These are phyloP conservation scores for Zaprionus camerounensis DNA, from an alignment of 1,140 invertebrate species.

Conservation along the genomic window DNA sequence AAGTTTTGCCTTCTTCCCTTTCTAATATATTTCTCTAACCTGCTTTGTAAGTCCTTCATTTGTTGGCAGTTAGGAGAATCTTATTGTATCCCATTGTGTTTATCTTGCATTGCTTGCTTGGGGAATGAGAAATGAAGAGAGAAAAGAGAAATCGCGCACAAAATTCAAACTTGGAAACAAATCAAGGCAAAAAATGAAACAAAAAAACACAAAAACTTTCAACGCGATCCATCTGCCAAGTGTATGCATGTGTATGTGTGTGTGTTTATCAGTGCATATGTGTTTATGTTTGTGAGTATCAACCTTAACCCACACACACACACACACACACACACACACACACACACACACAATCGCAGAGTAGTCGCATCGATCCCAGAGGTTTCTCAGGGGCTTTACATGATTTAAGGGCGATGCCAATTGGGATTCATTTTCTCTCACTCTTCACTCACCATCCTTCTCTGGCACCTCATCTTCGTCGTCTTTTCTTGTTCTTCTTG, in stretches of 20 bases:
- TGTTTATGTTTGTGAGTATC: not conserved
- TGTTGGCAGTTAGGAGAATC: not conserved
- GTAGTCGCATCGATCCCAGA: slow-evolving; percentile 55
- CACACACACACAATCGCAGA: slow-evolving; percentile 8
- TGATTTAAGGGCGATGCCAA: slow-evolving; percentile 44
- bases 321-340: not conserved
- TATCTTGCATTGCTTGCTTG: not conserved
- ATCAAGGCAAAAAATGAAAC: slow-evolving; percentile 14
- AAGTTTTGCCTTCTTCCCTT: no score
- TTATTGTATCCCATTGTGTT: not conserved
- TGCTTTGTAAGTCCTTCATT: not conserved
- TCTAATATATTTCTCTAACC: not conserved
- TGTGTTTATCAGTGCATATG: no score
- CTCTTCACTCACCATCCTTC: no score
- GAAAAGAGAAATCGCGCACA: slow-evolving; percentile 36
- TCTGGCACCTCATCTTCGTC: not conserved
- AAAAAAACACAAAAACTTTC: slow-evolving; percentile 30
- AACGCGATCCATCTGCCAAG: slow-evolving; percentile 20
- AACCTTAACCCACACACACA: not conserved
- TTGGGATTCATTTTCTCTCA: slow-evolving; percentile 17
- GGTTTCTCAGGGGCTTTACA: slow-evolving; percentile 38
- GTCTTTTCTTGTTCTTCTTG: not conserved
- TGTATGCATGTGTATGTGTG: no score
- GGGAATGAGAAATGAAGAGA: not conserved
- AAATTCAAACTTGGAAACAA: slow-evolving; percentile 21